Percentiles rank a stretch among this genome's conserved stretches.
Conservation (phyloP, 2,888 invertebrate species). For the Drosophila hawaiiensis region DNA sequence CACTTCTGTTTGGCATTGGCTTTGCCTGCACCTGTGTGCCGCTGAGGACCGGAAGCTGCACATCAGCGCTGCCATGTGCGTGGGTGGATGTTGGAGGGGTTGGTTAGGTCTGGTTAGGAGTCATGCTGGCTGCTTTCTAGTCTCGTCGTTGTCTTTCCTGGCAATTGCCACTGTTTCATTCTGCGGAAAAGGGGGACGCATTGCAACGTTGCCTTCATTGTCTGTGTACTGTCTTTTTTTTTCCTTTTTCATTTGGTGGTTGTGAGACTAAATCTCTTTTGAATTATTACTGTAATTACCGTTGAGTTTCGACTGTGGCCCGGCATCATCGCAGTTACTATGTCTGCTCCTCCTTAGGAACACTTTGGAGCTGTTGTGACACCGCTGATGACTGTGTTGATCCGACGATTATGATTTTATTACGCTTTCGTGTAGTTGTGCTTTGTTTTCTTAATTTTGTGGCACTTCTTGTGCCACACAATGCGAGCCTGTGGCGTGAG, state of each 20-base stretch:
- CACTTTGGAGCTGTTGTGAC: conserved; percentile 71
- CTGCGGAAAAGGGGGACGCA: conserved; percentile 25
- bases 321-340: conserved; percentile 32
- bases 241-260: conserved; percentile 23
- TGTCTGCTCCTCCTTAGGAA: conserved; percentile 27
- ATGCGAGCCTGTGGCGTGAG: conserved; percentile 66
- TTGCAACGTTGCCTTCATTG: conserved; percentile 70
- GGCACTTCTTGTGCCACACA: conserved; percentile 30
- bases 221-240: conserved; percentile 53
- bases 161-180: conserved; percentile 74
- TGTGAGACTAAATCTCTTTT: conserved; percentile 81
- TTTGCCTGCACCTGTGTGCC: conserved; percentile 77
- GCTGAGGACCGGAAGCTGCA: conserved; percentile 76
- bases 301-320: conserved; percentile 68
- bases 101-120: conserved; percentile 30
- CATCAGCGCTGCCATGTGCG: conserved; percentile 67
- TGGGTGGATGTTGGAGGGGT: conserved; percentile 30
- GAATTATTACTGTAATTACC: conserved; percentile 85
- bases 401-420: conserved; percentile 85
- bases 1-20: conserved; percentile 34
- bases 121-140: conserved; percentile 58
- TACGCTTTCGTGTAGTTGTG: conserved; percentile 80
- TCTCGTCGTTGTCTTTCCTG: conserved; percentile 39
- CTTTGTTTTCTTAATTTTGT: conserved; percentile 75
- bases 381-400: conserved; percentile 84